Percentiles rank a stretch among this genome's conserved stretches.
Evolutionary conservation across 2,888 invertebrate genomes (phyloP).

Genomic region (Orgyia antiqua): DNA sequence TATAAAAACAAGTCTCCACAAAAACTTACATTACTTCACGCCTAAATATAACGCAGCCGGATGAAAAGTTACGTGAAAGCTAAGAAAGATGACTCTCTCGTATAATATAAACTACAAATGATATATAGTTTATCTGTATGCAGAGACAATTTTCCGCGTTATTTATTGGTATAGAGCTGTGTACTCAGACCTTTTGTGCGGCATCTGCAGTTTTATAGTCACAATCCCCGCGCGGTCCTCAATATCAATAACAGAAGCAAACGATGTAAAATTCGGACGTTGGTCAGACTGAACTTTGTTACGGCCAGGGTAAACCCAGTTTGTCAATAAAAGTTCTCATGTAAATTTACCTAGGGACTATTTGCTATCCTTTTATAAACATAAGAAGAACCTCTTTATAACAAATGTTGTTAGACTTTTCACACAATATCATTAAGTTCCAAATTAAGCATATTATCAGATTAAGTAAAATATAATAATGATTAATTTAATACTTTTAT

Average conservation of each 20-base stretch:
- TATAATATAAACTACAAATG: slow-evolving; percentile 52
- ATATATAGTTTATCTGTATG: slow-evolving; percentile 46
- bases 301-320: slow-evolving; percentile 41
- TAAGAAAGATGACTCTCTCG: slow-evolving; percentile 45
- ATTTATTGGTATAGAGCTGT: slow-evolving; percentile 51
- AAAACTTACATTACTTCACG: slow-evolving; percentile 49
- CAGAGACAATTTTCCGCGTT: slow-evolving; percentile 50
- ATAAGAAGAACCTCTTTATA: no score
- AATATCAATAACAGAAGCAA: slow-evolving; percentile 61
- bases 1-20: slow-evolving; percentile 36
- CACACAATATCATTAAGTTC: no score
- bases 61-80: slow-evolving; percentile 45
- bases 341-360: slow-evolving; percentile 58
- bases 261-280: slow-evolving; percentile 50
- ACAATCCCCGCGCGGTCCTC: slow-evolving; percentile 32
- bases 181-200: slow-evolving; percentile 43
- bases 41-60: slow-evolving; percentile 37
- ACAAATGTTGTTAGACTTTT: no score
- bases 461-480: no score
- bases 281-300: slow-evolving; percentile 60
- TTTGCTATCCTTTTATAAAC: slow-evolving; percentile 54
- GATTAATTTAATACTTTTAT: no score
- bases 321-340: slow-evolving; percentile 65
- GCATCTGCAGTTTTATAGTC: slow-evolving; percentile 48
- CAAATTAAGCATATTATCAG: no score